phyloP scores from a whole-genome alignment of 2,888 invertebrate genomes.

The Beris chalybata region DNA sequence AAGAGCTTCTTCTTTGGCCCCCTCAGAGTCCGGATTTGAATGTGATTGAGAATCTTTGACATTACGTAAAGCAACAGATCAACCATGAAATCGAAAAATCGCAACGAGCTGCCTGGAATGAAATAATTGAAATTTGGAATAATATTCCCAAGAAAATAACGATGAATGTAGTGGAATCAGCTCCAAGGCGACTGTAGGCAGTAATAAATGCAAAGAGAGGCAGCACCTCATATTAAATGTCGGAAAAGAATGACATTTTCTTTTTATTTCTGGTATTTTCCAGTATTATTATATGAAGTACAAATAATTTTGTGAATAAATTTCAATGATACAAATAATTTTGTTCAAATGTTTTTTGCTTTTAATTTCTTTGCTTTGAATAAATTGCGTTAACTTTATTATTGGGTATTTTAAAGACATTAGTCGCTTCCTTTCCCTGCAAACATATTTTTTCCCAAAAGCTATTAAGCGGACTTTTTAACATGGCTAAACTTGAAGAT shows the following conservation, averaged over 20 bases:
- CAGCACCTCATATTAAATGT: no score
- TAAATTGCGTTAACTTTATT: no score
- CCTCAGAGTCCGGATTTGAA: no score
- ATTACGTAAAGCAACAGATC: slow-evolving; percentile 14
- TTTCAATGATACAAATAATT: slow-evolving; percentile 12
- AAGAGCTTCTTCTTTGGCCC: no score
- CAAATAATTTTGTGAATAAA: slow-evolving; percentile 23
- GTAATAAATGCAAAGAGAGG: slow-evolving; percentile 34
- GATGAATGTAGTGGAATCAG: slow-evolving; percentile 25
- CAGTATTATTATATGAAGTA: slow-evolving; percentile 14
- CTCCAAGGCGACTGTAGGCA: slow-evolving; percentile 28
- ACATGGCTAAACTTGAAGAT: no score
- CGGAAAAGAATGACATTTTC: slow-evolving; percentile 6
- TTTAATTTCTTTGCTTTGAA: no score
- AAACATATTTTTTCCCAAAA: no score
- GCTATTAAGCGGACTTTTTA: no score
- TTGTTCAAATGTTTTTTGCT: no score
- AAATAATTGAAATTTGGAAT: slow-evolving; percentile 31
- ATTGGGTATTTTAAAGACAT: no score
- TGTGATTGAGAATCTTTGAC: no score
- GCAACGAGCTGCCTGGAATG: slow-evolving; percentile 17
- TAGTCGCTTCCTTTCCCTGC: no score
- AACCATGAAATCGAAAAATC: slow-evolving; percentile 16
- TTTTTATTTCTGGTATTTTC: slow-evolving; percentile 7
- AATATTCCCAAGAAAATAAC: slow-evolving; percentile 24